phyloP scores from a whole-genome alignment of 2,888 invertebrate genomes.

The Morpho achilles region DNA sequence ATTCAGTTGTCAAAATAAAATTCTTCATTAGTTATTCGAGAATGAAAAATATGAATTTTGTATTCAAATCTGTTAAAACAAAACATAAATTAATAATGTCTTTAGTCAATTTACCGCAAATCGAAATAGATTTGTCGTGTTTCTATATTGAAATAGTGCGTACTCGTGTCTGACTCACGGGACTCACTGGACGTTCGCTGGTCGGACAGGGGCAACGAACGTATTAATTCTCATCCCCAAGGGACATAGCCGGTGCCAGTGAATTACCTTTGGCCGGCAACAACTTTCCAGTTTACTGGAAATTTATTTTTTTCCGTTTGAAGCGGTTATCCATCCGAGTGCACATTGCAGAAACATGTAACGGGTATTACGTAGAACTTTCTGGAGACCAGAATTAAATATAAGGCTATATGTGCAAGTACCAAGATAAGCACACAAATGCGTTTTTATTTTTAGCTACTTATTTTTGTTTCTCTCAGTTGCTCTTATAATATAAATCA shows the following conservation, averaged over 20 bases:
- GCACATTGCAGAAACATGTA: not conserved
- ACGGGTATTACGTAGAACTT: not conserved
- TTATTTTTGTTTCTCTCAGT: too few species aligned
- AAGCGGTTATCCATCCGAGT: conserved; percentile 38
- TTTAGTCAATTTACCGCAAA: not conserved
- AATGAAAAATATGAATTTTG: too few species aligned
- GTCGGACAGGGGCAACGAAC: conserved; percentile 47
- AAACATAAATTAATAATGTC: too few species aligned
- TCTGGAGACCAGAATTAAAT: conserved; percentile 4
- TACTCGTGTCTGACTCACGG: conserved; percentile 20
- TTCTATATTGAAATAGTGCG: conserved; percentile 21
- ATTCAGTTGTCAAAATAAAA: too few species aligned
- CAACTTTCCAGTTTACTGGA: conserved; percentile 29
- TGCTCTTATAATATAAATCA: too few species aligned
- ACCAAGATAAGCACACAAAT: too few species aligned
- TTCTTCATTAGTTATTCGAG: too few species aligned
- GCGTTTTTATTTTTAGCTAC: too few species aligned
- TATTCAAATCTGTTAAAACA: too few species aligned
- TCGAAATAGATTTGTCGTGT: not conserved
- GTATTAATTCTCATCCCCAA: conserved; percentile 51
- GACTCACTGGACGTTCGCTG: conserved; percentile 24
- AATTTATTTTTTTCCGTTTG: conserved; percentile 25
- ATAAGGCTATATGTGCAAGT: too few species aligned
- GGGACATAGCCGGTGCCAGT: conserved; percentile 29
- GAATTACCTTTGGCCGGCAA: conserved; percentile 30